Evolutionary conservation across 2,113 vertebrate species (phyloP).

Genomic region (Oreochromis niloticus): DNA sequence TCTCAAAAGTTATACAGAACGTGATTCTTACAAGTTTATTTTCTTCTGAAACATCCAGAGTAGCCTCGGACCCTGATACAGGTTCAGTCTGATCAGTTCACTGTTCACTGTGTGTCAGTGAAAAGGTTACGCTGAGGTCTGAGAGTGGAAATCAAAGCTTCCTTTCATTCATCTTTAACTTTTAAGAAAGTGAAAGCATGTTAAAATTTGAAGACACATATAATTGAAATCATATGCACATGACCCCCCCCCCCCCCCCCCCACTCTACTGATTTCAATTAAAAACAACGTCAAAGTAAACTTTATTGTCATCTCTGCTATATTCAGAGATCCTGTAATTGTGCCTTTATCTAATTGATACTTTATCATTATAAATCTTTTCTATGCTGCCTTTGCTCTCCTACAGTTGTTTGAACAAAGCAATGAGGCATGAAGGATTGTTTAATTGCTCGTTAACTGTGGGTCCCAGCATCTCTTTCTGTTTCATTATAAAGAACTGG

Average conservation of each 20-base stretch:
- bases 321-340: not conserved
- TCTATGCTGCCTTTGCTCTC: too few species aligned
- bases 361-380: too few species aligned
- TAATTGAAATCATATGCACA: not conserved
- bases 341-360: not conserved
- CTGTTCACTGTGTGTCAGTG: not conserved
- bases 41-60: not conserved
- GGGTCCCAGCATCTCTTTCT: not conserved
- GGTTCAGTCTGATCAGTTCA: not conserved
- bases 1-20: not conserved
- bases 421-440: not conserved
- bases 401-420: not conserved
- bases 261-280: not conserved
- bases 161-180: not conserved
- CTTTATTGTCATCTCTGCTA: not conserved
- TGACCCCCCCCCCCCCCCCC: not conserved
- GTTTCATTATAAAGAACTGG: not conserved
- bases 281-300: not conserved
- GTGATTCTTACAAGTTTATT: not conserved
- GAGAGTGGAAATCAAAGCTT: not conserved
- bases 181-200: not conserved
- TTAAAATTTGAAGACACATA: not conserved
- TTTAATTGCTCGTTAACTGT: not conserved
- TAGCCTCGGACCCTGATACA: not conserved
- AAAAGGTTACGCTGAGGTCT: not conserved